phyloP scores from a whole-genome alignment of 2,797 vertebrate genomes.

The Tapera naevia region DNA sequence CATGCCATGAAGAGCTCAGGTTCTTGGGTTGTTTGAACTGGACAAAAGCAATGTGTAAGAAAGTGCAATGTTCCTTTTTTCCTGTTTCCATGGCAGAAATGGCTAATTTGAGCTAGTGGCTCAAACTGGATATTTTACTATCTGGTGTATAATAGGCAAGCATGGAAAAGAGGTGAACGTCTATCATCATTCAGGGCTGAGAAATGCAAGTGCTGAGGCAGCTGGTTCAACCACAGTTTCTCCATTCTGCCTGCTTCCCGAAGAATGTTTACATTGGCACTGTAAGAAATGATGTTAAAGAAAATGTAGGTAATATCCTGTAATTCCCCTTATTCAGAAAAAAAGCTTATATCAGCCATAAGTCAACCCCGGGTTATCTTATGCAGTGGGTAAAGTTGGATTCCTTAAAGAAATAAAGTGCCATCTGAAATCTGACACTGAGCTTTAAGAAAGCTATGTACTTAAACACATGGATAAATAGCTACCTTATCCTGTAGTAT shows the following conservation, averaged over 20 bases:
- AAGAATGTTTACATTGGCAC: neutral
- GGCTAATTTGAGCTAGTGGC: neutral
- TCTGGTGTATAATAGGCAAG: neutral
- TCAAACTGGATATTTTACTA: neutral
- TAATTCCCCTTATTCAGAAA: neutral
- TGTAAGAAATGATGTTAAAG: neutral
- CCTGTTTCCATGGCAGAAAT: neutral
- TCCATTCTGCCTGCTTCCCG: neutral
- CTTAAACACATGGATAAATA: neutral
- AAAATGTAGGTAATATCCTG: neutral
- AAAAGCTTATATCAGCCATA: neutral
- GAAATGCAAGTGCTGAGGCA: neutral
- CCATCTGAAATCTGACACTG: neutral
- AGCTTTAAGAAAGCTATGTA: neutral
- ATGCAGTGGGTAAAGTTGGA: neutral
- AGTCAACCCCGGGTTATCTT: neutral
- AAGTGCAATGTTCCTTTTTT: neutral
- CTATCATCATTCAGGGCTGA: neutral
- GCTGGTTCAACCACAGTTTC: neutral
- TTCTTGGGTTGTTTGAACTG: neutral
- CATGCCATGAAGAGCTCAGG: neutral
- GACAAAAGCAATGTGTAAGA: neutral
- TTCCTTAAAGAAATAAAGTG: neutral
- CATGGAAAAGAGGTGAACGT: neutral
- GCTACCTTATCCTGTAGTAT: neutral